Percentiles rank a stretch among this genome's conserved stretches.
These are phyloP conservation scores for Phallusia fumigata DNA, from an alignment of 23 tunicate genomes.

Conservation along the genomic window DNA sequence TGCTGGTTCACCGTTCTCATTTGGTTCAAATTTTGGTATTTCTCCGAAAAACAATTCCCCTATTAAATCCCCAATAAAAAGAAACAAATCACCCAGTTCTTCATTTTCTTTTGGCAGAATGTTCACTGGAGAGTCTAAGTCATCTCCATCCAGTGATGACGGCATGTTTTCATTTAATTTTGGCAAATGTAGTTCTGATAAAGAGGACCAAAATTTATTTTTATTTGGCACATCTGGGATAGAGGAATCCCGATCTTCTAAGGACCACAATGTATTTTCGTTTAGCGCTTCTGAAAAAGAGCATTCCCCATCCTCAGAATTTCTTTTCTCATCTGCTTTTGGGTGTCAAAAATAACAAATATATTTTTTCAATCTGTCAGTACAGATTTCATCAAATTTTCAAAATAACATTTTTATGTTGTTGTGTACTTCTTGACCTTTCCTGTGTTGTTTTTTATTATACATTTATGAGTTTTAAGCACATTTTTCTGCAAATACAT, in stretches of 20 bases:
- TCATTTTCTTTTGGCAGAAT: not conserved
- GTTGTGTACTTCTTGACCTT: no score
- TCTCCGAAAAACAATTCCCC: no score
- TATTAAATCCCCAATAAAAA: not conserved
- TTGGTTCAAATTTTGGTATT: not conserved
- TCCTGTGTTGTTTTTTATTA: no score
- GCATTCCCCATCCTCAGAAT: not conserved
- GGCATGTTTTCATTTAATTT: not conserved
- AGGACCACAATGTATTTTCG: not conserved
- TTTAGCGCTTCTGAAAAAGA: not conserved
- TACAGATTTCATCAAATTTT: no score
- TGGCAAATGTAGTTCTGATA: not conserved
- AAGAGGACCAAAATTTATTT: not conserved
- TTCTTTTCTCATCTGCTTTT: slow-evolving; percentile 2
- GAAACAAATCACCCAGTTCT: not conserved
- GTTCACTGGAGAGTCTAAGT: not conserved
- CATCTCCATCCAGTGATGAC: not conserved
- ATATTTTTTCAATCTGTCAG: no score
- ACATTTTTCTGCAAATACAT: no score
- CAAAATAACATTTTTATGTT: no score
- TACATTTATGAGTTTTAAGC: no score
- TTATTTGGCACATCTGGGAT: not conserved
- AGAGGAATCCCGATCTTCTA: not conserved
- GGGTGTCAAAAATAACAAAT: not conserved
- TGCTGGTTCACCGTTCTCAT: not conserved